Percentiles rank a stretch among this genome's conserved stretches.
Evolutionary conservation across 1,140 invertebrate genomes (phyloP).

Genomic region (Drosophila orena): DNA sequence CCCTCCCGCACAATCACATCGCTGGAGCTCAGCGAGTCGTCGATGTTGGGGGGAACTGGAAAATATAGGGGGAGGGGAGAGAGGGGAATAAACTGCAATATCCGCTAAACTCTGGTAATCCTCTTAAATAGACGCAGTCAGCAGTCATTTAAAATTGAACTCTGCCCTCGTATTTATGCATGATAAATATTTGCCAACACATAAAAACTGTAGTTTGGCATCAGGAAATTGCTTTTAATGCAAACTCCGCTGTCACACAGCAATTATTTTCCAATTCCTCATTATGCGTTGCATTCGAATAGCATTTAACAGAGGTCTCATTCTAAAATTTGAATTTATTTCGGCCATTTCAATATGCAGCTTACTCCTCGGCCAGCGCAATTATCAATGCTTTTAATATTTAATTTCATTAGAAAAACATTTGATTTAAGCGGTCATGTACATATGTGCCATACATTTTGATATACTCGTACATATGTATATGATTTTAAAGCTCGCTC

Average conservation of each 20-base stretch:
- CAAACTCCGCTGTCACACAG: conserved; percentile 7
- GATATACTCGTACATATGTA: not conserved
- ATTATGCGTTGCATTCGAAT: conserved; percentile 30
- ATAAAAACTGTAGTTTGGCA: conserved; percentile 16
- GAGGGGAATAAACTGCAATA: conserved; percentile 18
- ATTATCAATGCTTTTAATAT: conserved; percentile 23
- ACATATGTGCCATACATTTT: conserved; percentile 2
- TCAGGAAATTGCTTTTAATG: conserved; percentile 54
- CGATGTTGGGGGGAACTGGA: conserved; percentile 96
- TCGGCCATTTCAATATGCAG: not conserved
- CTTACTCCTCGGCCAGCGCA: conserved; percentile 9
- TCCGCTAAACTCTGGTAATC: conserved; percentile 44
- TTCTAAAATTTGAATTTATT: too few relatives aligned
- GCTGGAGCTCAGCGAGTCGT: conserved; percentile 94
- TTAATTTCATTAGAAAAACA: conserved; percentile 9
- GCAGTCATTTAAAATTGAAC: conserved; percentile 43
- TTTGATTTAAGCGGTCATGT: not conserved
- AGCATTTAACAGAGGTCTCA: not conserved
- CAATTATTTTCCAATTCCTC: conserved; percentile 41
- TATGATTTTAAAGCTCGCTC: conserved; percentile 4
- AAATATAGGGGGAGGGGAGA: conserved; percentile 81
- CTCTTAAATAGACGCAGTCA: conserved; percentile 51
- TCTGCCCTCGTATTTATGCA: conserved; percentile 35
- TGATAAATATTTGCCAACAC: conserved; percentile 34
- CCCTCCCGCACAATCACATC: conserved; percentile 97